phyloP scores from a whole-genome alignment of 2,888 invertebrate genomes.

The Perdita meconis region DNA sequence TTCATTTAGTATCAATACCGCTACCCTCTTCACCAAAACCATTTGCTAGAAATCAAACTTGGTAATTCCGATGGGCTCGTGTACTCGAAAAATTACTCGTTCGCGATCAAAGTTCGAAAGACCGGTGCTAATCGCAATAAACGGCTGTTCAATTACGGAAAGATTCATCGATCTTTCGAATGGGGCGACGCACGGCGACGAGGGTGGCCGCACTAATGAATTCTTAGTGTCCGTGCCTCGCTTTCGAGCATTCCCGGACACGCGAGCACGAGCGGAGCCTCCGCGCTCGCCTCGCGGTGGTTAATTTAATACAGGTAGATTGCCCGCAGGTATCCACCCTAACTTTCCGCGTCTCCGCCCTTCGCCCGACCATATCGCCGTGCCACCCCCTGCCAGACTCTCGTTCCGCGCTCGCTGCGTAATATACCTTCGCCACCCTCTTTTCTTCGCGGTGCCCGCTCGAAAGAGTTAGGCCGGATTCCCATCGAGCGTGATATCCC shows the following conservation, averaged over 20 bases:
- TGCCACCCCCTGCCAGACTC: slow-evolving; percentile 9
- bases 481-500: too few relatives aligned
- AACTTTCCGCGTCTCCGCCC: slow-evolving; percentile 64
- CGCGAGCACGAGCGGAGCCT: slow-evolving; percentile 65
- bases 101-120: neutral
- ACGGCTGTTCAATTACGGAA: slow-evolving; percentile 4
- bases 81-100: slow-evolving; percentile 10
- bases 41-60: too few relatives aligned
- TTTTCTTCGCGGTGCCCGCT: slow-evolving; percentile 6
- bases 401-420: slow-evolving; percentile 35
- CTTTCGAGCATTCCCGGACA: slow-evolving; percentile 74
- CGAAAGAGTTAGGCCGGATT: slow-evolving; percentile 60
- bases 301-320: slow-evolving; percentile 80
- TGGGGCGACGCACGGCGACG: slow-evolving; percentile 21
- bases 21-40: too few relatives aligned
- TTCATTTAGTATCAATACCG: too few relatives aligned
- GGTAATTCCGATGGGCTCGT: neutral
- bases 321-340: slow-evolving; percentile 77
- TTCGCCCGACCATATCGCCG: slow-evolving; percentile 49
- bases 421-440: slow-evolving; percentile 55
- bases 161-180: slow-evolving; percentile 49
- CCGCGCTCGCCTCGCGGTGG: slow-evolving; percentile 63
- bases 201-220: slow-evolving; percentile 69
- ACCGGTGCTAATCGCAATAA: slow-evolving; percentile 21
- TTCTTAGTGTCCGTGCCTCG: slow-evolving; percentile 72